Base-by-base conservation (phyloP, 2,113 vertebrate genomes). In the Tupaia tana region DNA sequence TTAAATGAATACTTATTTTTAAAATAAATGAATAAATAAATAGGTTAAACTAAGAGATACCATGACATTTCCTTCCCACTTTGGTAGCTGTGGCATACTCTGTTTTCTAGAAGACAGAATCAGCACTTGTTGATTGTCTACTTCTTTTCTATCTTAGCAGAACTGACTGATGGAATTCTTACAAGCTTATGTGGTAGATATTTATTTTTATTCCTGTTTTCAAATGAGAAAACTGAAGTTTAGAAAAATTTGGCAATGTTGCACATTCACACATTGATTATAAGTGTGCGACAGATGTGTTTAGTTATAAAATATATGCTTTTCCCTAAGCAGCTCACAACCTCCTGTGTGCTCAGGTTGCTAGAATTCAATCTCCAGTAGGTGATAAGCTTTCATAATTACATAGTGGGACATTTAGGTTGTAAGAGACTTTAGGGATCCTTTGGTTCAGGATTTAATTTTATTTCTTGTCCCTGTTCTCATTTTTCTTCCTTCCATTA, bases 401-500 rank as follows among this genome's bases (percentile, higher is more conserved):
- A 85, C 66, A 71, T 54, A 90, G 3, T 54, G 3, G 66, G 2
- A 56, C 19, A 73, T 18, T 70, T 91, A 71, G 52, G n/a, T 59
- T 86, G 18, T 77, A 2, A 84, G 18, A 27, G n/a, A 43, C 9
- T 19, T 89, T 29, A 43, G 3, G 24, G n/a, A 24, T 54, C n/a
- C 22, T 70, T 56, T 70, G 10, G 20, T 14, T 20, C 63, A 71
- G 11, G 4, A 54, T 86, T 92, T 89, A 71, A 70, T 19, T 75
- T 75, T 54, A 22, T 89, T 54, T 52, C 13, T 74, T 24, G 1
- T 19, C 61, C 3, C 4, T 58, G 15, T 18, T 74, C 7, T 54
- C 69, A 78, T 25, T 75, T 77, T 70, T 77, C 66, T 94, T 8
- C 92, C 34, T 95, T 95, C 90, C 24, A 70, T 82, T 77, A 59